phyloP scores from a whole-genome alignment of 2,113 vertebrate genomes.

The Pseudolaguvia tuberculata region DNA sequence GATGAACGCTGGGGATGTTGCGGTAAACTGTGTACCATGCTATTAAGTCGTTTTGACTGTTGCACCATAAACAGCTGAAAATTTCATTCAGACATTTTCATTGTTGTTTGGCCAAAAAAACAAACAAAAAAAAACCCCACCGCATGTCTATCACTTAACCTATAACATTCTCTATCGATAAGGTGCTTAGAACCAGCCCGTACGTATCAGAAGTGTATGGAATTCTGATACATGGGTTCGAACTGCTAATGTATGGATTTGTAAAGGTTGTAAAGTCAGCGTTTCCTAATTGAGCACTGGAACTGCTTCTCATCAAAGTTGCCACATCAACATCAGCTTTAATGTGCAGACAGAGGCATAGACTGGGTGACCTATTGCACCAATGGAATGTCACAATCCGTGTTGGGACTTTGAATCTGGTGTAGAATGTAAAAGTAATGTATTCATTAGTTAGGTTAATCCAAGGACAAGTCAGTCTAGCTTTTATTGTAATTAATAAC shows the following conservation, averaged over 20 bases:
- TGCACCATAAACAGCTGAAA: conserved; percentile 47
- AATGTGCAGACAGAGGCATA: conserved; percentile 10
- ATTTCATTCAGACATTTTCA: conserved; percentile 44
- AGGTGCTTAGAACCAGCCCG: neutral
- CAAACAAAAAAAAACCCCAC: too few relatives aligned
- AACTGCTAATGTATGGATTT: conserved; percentile 7
- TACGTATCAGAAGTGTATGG: neutral
- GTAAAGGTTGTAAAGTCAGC: conserved; percentile 6
- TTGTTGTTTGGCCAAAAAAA: conserved; percentile 25
- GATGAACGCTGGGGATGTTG: conserved; percentile 31
- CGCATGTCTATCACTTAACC: neutral
- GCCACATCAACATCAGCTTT: conserved; percentile 12
- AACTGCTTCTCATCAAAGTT: conserved; percentile 14
- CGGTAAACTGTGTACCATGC: conserved; percentile 19
- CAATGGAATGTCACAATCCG: neutral
- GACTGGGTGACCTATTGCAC: neutral
- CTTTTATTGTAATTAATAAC: too few relatives aligned
- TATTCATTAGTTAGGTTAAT: too few relatives aligned
- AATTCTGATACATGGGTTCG: neutral
- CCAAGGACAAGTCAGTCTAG: too few relatives aligned
- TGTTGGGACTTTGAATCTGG: neutral
- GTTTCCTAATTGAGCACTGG: conserved; percentile 12
- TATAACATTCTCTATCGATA: neutral
- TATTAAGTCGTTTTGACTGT: conserved; percentile 47
- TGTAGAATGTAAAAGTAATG: neutral